Conservation (phyloP, 2,113 vertebrate species). For the Phocoena sinus region DNA sequence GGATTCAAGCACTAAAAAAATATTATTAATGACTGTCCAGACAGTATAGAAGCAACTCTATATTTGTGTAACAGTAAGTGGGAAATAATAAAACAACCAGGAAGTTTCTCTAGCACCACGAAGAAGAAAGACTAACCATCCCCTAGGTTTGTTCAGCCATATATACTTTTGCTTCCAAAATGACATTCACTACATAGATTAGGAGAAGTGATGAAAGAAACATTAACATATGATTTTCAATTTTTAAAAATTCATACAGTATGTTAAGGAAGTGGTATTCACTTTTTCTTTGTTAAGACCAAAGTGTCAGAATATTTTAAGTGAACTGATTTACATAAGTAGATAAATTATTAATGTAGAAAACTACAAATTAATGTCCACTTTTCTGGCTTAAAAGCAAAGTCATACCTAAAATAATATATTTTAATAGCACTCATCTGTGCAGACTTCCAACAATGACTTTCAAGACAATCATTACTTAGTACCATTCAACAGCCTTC, state of each 20-base stretch:
- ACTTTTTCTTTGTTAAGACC: constrained; percentile 52
- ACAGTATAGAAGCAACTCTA: not conserved
- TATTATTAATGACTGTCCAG: not conserved
- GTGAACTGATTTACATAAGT: constrained; percentile 8
- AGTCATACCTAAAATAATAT: constrained; percentile 64
- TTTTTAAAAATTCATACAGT: constrained; percentile 20
- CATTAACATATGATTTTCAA: constrained; percentile 43
- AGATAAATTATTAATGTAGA: constrained; percentile 67
- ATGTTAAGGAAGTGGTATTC: constrained; percentile 34
- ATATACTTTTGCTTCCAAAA: not conserved
- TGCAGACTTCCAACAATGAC: constrained; percentile 60
- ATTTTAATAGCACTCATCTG: constrained; percentile 65
- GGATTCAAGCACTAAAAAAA: not conserved
- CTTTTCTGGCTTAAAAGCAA: constrained; percentile 60
- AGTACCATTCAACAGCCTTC: constrained; percentile 56
- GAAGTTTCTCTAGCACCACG: not conserved
- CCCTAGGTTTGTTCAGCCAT: not conserved
- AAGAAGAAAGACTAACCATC: not conserved
- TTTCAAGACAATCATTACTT: constrained; percentile 67
- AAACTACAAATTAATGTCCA: constrained; percentile 68
- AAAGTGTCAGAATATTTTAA: constrained; percentile 50
- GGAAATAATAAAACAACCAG: not conserved
- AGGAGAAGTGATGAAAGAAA: not conserved
- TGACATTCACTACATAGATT: not conserved
- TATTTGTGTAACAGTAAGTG: not conserved